Conservation (phyloP, 1,140 invertebrate genomes). For the Steinernema khuongi region DNA sequence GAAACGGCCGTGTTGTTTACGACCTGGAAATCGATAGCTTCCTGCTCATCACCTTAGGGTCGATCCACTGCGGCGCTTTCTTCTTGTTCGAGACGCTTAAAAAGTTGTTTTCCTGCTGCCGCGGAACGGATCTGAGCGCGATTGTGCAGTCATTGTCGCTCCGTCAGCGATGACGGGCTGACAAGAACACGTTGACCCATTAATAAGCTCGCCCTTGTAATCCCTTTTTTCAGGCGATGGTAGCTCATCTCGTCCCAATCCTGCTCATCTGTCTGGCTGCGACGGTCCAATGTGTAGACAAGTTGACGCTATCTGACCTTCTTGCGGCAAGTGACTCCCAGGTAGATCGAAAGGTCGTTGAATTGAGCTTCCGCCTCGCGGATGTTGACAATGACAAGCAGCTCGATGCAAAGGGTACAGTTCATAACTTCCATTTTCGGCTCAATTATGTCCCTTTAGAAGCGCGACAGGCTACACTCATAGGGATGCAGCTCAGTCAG, state of each 20-base stretch:
- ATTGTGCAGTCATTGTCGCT: too few relatives aligned
- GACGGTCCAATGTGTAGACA: background rate
- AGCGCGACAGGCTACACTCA: background rate
- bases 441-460: background rate
- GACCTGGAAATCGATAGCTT: background rate
- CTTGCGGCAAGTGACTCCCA: background rate
- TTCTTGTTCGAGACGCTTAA: background rate
- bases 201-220: too few relatives aligned
- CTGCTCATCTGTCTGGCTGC: background rate
- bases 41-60: background rate
- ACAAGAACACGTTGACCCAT: too few relatives aligned
- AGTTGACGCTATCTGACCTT: background rate
- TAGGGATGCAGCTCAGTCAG: background rate
- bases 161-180: too few relatives aligned
- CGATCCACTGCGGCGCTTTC: constrained; percentile 4
- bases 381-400: background rate
- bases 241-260: background rate
- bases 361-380: background rate
- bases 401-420: background rate
- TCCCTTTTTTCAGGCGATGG: background rate
- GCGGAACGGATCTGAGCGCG: background rate
- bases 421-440: background rate
- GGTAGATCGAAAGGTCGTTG: background rate
- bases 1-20: background rate
- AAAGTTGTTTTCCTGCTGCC: background rate